Base-by-base conservation (phyloP, 2,888 invertebrate genomes). In the Notodonta dromedarius region DNA sequence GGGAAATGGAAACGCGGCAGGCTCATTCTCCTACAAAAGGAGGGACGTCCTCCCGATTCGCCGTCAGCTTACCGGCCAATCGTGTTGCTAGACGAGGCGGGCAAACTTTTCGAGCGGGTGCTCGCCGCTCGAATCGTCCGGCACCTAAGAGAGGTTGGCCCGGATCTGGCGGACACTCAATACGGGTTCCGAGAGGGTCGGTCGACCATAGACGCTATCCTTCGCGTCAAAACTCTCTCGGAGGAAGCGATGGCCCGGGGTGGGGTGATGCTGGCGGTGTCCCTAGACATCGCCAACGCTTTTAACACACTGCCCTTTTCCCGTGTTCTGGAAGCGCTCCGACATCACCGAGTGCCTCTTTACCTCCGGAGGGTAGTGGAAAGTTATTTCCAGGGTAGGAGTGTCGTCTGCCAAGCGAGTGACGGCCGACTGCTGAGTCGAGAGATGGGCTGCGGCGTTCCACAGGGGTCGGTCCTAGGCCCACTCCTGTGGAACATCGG, bases 291-390 rank as follows among this genome's bases (percentile, higher is more conserved):
- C 6, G 62, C 65, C 50, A 76, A 76, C 44, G 72, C 73, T 0
- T 78, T 76, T 14, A 74, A 76, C 24, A 56, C 65, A 13, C 53
- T 78, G 6, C 76, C 76, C 50, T 73, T 69, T 63, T 12, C n/a
- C 0, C 52, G 61, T 5, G 74, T 80, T 3, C 39, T n/a, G 58
- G 68, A 67, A 56, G 73, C 72, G 0, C 63, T 80, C 0, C 9
- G 40, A 0, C 65, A 62, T 14, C 73, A 73, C 42, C 8, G 58
- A 1, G 64, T 77, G 39, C 74, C 77, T 0, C 8, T n/a, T 0
- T 71, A 71, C 55, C 51, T 71, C 13, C 40, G 59, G 7, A 54
- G 56, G 0, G 32, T 73, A 0, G 16, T 72, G 0, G 57, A 32
- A 5, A 32, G 40, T 2, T 72, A 71, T 59, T 58, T 70, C 16